Evolutionary conservation across 1,140 invertebrate species (phyloP).

Genomic region (Cephus cinctus): DNA sequence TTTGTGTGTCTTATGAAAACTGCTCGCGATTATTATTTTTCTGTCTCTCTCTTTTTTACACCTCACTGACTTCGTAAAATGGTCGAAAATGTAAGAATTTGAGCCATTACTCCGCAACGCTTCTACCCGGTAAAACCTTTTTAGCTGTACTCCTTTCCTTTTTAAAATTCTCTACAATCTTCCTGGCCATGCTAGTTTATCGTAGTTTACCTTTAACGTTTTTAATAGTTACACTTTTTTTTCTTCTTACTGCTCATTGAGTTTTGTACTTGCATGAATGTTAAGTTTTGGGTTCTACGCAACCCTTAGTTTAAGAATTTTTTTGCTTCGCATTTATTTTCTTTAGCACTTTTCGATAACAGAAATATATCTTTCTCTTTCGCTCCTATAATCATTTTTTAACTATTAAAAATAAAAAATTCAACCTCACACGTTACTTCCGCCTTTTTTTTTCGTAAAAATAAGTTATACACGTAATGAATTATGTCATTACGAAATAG

Average conservation of each 20-base stretch:
- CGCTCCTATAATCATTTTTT: constrained; percentile 5
- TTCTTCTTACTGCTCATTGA: constrained; percentile 8
- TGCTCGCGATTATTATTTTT: not conserved
- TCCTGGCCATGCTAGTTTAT: constrained; percentile 9
- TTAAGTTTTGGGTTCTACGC: constrained; percentile 11
- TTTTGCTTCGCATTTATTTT: constrained; percentile 3
- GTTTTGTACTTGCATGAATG: constrained; percentile 36
- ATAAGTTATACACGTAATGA: not conserved
- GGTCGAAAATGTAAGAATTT: not conserved
- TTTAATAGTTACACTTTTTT: constrained; percentile 1
- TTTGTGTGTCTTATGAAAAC: not conserved
- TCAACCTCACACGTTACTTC: not conserved
- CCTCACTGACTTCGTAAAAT: not conserved
- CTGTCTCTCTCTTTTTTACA: not conserved
- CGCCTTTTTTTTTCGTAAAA: too few relatives aligned
- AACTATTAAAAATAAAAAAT: not conserved
- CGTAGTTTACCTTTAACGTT: constrained; percentile 17
- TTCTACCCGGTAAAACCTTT: not conserved
- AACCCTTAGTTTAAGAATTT: constrained; percentile 6
- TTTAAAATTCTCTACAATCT: constrained; percentile 3
- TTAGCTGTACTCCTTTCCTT: constrained; percentile 7
- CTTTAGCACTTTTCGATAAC: constrained; percentile 4
- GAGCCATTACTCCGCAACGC: not conserved
- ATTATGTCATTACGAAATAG: not conserved
- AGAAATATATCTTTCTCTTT: constrained; percentile 6